Evolutionary conservation across 2,888 invertebrate species (phyloP), one percentile per base, ranked within the genome.

Genomic region (Thereva nobilitata): DNA sequence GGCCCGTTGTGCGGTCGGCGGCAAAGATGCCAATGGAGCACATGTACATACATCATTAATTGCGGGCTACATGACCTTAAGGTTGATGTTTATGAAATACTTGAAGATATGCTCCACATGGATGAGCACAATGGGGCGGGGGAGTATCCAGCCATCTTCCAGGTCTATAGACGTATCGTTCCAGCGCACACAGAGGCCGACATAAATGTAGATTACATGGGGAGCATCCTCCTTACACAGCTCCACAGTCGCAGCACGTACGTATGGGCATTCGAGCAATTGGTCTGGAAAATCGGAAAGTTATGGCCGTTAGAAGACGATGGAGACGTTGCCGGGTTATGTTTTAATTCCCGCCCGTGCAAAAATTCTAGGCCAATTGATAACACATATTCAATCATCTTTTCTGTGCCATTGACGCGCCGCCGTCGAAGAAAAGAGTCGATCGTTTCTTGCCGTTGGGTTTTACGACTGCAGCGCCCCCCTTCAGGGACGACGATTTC

Each of bases 81-180:
- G 52, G 63, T 50, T 49, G 50, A 41, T 53, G 64, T 64, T 64
- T 52, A 54, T 54, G 44, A 64, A 64, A 64, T 64, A n/a, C 44
- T 64, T 42, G 37, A 42, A 54, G 64, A 64, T 53, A 53, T 52
- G 53, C 42, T 45, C 45, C 64, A 64, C 64, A 64, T 54, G 64
- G 52, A 64, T 64, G 64, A 64, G 44, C 54, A 53, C 64, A 64
- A 45, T 57, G 47, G 45, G 57, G 2, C 57, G 57, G 45, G 47
- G 37, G 10, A 59, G 47, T 37, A 10, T 47, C 40, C 50, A 50
- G 50, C n/a, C n/a, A n/a, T 57, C 44, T 10, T 23, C 23, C 23
- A 23, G 23, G 23, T 23, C 23, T 23, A 23, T 23, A n/a, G n/a
- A 23, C 23, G 23, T 1, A 23, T 23, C 23, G 23, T 23, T 23